These are phyloP conservation scores for Chrysopa pallens DNA, from an alignment of 1,140 invertebrate species.

Conservation along the genomic window DNA sequence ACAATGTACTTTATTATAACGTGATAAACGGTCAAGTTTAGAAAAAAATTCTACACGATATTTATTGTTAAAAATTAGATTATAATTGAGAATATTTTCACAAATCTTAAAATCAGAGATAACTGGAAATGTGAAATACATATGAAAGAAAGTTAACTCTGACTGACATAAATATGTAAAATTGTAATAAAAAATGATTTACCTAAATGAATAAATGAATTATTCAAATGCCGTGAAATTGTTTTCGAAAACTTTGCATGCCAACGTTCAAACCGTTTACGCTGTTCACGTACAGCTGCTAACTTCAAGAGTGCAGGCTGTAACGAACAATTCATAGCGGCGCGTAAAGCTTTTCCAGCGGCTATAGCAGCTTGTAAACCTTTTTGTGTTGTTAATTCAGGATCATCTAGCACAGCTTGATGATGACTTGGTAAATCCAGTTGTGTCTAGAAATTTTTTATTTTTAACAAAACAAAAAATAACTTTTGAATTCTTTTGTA, in stretches of 20 bases:
- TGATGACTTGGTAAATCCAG: conserved; percentile 55
- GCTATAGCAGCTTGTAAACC: conserved; percentile 59
- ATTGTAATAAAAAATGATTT: conserved; percentile 14
- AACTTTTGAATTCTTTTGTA: conserved; percentile 2
- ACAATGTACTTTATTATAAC: no score
- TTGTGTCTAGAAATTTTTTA: conserved; percentile 31
- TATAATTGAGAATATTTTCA: no score
- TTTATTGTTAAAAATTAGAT: no score
- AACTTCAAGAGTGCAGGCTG: conserved; percentile 45
- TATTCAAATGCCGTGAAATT: conserved; percentile 74
- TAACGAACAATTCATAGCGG: conserved; percentile 55
- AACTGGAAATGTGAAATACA: no score
- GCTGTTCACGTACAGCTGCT: conserved; percentile 74
- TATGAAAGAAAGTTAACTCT: no score
- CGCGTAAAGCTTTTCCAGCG: conserved; percentile 62
- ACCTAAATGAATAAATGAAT: conserved; percentile 82
- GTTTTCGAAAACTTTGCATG: conserved; percentile 69
- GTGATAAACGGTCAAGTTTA: no score
- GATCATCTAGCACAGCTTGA: conserved; percentile 37
- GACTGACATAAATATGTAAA: no score
- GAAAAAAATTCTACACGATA: no score
- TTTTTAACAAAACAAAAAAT: conserved; percentile 2
- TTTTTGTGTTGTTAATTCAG: conserved; percentile 41
- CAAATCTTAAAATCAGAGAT: no score
- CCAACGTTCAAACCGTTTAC: conserved; percentile 65